Evolutionary conservation across 2,888 invertebrate species (phyloP), one percentile per base, ranked within the genome.

Genomic region (Drosophila kambysellisi): DNA sequence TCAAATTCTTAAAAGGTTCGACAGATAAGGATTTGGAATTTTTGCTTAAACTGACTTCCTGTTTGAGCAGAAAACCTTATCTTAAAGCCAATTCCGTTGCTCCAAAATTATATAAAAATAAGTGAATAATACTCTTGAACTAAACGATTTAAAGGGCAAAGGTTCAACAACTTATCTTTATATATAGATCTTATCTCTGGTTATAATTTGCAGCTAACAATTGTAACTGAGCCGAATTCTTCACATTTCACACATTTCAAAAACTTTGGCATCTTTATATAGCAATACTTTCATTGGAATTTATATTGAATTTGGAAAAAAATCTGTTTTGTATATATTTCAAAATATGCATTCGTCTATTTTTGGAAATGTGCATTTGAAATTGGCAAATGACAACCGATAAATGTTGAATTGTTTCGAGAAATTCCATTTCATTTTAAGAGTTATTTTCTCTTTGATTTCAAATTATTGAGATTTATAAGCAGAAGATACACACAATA

Each of bases 261-360:
- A 41, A 56, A 20, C 15, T 48, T 68, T 64, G 46, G 43, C 67
- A 79, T 66, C 20, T 46, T 30, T n/a, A n/a, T n/a, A n/a, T n/a
- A n/a, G n/a, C n/a, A 70, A 60, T 46, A 54, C 37, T 63, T 70
- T 63, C 35, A 64, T 46, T 35, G 76, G 70, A 59, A 79, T 79
- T 74, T 41, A n/a, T 53, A 62, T 32, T n/a, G 32, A 30, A 70
- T 54, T 17, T 20, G 52, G 29, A 43, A 66, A 69, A 25, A 25
- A 58, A 17, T 48, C 51, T 62, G 41, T 48, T 57, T 35, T 65
- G 46, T 33, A 58, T 32, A 50, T 61, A 32, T 29, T 41, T 46
- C 2, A 56, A 56, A 32, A 29, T 39, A 54, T 72, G 75, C 60
- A 76, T 25, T 33, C n/a, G n/a, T 9, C 8, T 70, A 41, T 61